Evolutionary conservation across 2,797 vertebrate genomes (phyloP), one percentile per base, ranked within the genome.

Genomic region (Simalia tracyae): DNA sequence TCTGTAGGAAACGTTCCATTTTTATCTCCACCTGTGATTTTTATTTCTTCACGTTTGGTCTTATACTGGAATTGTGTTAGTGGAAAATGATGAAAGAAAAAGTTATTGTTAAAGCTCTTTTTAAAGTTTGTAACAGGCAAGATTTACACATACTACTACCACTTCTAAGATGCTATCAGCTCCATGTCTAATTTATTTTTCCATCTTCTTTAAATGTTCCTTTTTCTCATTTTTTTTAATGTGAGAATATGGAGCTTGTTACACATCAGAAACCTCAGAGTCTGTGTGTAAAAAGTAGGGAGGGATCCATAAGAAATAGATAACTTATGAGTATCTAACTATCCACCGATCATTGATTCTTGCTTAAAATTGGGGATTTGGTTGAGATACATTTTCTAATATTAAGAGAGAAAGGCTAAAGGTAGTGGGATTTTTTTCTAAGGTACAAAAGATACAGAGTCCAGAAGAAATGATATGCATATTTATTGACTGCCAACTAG

Each of bases 1-100:
- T 96, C 95, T 2, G 94, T 95, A 22, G 46, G 59, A 0, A 19
- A 0, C 2, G 97, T 96, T 0, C 95, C 96, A 68, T 98, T 98
- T 86, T 60, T 94, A 42, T 89, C 84, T 66, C 93, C 95, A 0
- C 56, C 92, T 84, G 91, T 0, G 90, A 93, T 81, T 86, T 96
- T 95, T 95, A 98, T 86, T 97, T 99, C 98, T 97, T 98, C 98
- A 94, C 98, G 99, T 84, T 96, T 98, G 50, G 98, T 99, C 97
- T 99, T 99, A 96, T 99, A 99, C 99, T 99, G 94, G 26, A 97
- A 89, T 46, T 90, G 68, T 64, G 28, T 22, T 59, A n/a, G 84
- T 54, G 11, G 72, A 46, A 84, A 87, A 90, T 36, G 14, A 87
- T 36, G 31, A 50, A 84, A n/a, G 87, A 81, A 11, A 90, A 31